Evolutionary conservation across 2,797 vertebrate species (phyloP).

Genomic region (Urosaurus nigricauda): DNA sequence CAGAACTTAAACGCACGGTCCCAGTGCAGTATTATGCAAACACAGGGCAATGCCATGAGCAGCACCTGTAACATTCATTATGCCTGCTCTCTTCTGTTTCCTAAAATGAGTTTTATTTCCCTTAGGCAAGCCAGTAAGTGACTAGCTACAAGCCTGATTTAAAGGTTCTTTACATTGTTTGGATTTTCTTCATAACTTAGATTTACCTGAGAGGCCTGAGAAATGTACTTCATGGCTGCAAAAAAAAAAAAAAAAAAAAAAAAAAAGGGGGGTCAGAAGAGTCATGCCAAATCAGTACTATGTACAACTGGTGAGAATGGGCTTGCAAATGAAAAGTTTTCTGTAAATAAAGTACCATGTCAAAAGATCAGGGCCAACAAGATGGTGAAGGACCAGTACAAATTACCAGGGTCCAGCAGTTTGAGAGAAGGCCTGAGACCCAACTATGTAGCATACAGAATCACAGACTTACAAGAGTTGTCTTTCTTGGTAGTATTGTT

Average conservation of each 20-base stretch:
- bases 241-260: background rate
- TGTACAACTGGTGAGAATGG: background rate
- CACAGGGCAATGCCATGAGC: background rate
- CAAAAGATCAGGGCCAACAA: background rate
- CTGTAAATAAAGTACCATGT: background rate
- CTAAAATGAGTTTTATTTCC: background rate
- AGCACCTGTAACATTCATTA: background rate
- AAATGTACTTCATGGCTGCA: background rate
- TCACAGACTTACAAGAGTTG: too few relatives aligned
- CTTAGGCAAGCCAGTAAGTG: background rate
- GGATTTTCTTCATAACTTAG: too few relatives aligned
- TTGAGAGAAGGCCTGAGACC: too few relatives aligned
- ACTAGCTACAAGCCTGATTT: background rate
- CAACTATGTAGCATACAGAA: too few relatives aligned
- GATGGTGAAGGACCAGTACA: too few relatives aligned
- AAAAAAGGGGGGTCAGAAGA: background rate
- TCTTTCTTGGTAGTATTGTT: too few relatives aligned
- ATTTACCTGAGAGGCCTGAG: background rate
- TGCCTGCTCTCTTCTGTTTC: background rate
- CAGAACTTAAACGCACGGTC: background rate
- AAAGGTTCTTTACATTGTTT: background rate
- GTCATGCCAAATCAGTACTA: background rate
- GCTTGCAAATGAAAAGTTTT: background rate
- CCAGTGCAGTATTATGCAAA: background rate
- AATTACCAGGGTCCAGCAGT: too few relatives aligned